These are phyloP conservation scores for Drosophila athabasca DNA, from an alignment of 1,140 invertebrate genomes.

Conservation along the genomic window DNA sequence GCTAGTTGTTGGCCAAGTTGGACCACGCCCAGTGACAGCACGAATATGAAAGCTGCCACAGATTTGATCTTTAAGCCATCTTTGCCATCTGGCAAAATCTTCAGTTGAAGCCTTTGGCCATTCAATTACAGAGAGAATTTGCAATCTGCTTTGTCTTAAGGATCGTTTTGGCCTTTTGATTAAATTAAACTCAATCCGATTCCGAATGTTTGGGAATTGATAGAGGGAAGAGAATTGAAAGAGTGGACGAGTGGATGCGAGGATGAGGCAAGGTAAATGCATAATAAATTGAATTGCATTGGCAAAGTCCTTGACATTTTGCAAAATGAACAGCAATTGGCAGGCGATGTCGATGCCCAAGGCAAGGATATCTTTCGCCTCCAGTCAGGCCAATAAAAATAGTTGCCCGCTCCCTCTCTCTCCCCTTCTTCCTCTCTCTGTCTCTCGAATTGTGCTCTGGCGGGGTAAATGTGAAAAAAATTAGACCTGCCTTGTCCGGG, in stretches of 20 bases:
- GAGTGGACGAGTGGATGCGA: not conserved
- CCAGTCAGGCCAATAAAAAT: constrained; percentile 65
- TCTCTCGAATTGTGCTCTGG: constrained; percentile 36
- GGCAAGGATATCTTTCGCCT: constrained; percentile 43
- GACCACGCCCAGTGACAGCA: constrained; percentile 12
- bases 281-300: constrained; percentile 71
- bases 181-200: constrained; percentile 57
- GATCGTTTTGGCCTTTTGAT: constrained; percentile 53
- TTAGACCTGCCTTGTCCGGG: constrained; percentile 65
- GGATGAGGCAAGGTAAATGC: constrained; percentile 51
- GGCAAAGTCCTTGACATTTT: constrained; percentile 76
- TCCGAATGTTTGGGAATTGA: constrained; percentile 27
- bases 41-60: not conserved
- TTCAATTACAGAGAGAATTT: constrained; percentile 8
- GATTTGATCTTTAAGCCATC: not conserved
- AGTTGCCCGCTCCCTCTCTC: constrained; percentile 36
- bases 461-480: constrained; percentile 47
- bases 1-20: constrained; percentile 9
- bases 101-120: not conserved
- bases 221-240: not conserved
- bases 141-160: not conserved
- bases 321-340: constrained; percentile 63
- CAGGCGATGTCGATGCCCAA: constrained; percentile 22
- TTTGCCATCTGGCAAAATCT: not conserved
- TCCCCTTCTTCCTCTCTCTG: too few relatives aligned